A percentile compares a stretch with the other conserved stretches of the same genome.
Conservation (phyloP, 2,113 vertebrate species). For the Ophiodon elongatus region DNA sequence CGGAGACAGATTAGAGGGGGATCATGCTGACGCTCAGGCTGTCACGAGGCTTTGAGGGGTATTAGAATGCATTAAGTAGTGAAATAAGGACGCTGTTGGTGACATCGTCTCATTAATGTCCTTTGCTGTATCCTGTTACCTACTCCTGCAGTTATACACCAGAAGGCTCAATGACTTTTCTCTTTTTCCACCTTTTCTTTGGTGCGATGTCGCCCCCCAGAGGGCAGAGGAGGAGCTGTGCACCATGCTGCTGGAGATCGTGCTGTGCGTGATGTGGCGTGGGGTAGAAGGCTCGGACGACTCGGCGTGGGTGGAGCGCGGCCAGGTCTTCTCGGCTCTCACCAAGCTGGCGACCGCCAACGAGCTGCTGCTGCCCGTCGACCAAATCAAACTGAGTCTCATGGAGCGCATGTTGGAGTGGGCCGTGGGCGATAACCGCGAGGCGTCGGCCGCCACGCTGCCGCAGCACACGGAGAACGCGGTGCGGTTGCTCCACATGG, state of each 20-base stretch:
- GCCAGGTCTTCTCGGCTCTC: slow-evolving; percentile 96
- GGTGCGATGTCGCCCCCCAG: slow-evolving; percentile 43
- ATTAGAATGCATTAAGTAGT: background rate
- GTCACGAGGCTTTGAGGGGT: background rate
- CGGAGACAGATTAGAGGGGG: background rate
- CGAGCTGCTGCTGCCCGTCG: slow-evolving; percentile 91
- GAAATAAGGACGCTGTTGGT: background rate
- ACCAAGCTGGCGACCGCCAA: slow-evolving; percentile 91
- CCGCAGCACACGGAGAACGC: slow-evolving; percentile 93
- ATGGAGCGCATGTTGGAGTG: slow-evolving; percentile 97
- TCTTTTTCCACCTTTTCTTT: background rate
- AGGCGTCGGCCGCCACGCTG: slow-evolving; percentile 86
- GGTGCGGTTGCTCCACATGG: slow-evolving; percentile 90
- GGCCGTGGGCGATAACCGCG: slow-evolving; percentile 92
- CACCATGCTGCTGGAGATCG: slow-evolving; percentile 89
- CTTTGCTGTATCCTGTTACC: background rate
- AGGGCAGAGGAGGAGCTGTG: slow-evolving; percentile 92
- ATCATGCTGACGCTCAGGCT: background rate
- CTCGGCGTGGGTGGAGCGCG: slow-evolving; percentile 92
- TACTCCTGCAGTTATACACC: background rate
- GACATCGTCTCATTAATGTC: background rate
- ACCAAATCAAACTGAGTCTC: slow-evolving; percentile 95
- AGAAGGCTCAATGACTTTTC: background rate
- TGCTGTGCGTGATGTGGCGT: slow-evolving; percentile 93
- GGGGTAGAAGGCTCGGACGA: slow-evolving; percentile 96